Conservation (phyloP, 2,797 vertebrate genomes). For the Phrynocephalus vlangalii region DNA sequence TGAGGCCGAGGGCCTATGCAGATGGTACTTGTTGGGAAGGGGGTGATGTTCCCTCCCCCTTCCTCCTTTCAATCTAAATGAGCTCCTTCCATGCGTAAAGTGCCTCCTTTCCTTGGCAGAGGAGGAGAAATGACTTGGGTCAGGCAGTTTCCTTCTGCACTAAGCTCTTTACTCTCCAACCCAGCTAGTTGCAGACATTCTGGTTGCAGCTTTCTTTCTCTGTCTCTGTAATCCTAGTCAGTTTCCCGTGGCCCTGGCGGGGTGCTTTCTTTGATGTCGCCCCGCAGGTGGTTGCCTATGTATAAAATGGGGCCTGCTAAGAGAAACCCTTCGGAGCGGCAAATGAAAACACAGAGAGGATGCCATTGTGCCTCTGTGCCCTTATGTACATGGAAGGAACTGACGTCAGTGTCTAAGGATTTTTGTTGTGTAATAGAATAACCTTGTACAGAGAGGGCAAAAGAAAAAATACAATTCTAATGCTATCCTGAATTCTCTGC, state of each 20-base stretch:
- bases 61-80: constrained; percentile 28
- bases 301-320: constrained; percentile 52
- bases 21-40: constrained; percentile 8
- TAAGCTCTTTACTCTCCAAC: constrained; percentile 58
- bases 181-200: constrained; percentile 61
- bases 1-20: background rate
- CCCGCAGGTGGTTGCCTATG: constrained; percentile 60
- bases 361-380: constrained; percentile 55
- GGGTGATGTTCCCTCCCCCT: constrained; percentile 10
- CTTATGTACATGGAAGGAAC: constrained; percentile 58
- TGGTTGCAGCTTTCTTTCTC: constrained; percentile 48
- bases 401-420: constrained; percentile 62
- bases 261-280: constrained; percentile 70
- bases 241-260: constrained; percentile 68
- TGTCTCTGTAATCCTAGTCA: constrained; percentile 69
- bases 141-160: constrained; percentile 57
- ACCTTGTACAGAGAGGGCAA: background rate
- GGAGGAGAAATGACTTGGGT: constrained; percentile 44
- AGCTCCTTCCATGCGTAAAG: background rate
- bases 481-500: constrained; percentile 17
- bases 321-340: constrained; percentile 58
- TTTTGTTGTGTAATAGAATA: constrained; percentile 42
- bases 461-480: constrained; percentile 23
- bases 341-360: constrained; percentile 57
- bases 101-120: constrained; percentile 36